A percentile compares a stretch with the other conserved stretches of the same genome.
phyloP scores from a whole-genome alignment of 2,888 invertebrate species.

The Drosophila infuscata region DNA sequence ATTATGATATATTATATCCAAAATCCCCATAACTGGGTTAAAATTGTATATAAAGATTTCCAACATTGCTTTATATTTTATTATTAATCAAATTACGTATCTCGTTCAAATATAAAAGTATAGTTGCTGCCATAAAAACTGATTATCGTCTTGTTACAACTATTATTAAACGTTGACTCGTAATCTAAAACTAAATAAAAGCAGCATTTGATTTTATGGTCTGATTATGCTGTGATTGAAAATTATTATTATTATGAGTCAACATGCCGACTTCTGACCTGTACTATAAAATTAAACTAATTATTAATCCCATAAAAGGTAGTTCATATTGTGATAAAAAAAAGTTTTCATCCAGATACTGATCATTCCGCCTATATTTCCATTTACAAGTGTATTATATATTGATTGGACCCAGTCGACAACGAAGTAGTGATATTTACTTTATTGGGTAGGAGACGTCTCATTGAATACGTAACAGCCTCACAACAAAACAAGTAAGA shows the following conservation, averaged over 20 bases:
- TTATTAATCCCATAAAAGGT: background rate
- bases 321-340: background rate
- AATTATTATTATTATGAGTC: background rate
- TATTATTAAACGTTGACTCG: background rate
- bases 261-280: background rate
- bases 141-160: background rate
- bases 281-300: background rate
- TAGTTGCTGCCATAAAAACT: background rate
- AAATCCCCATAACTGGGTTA: constrained; percentile 78
- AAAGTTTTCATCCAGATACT: background rate
- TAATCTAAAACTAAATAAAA: constrained; percentile 1
- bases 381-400: constrained; percentile 1
- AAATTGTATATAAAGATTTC: background rate
- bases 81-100: constrained; percentile 10
- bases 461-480: background rate
- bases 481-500: background rate
- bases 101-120: background rate
- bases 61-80: background rate
- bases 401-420: background rate
- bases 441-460: background rate
- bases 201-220: background rate
- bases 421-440: background rate
- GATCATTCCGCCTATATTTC: background rate
- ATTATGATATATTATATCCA: constrained; percentile 98
- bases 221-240: background rate